Evolutionary conservation across 2,797 vertebrate species (phyloP).

Genomic region (Cryptoprocta ferox): DNA sequence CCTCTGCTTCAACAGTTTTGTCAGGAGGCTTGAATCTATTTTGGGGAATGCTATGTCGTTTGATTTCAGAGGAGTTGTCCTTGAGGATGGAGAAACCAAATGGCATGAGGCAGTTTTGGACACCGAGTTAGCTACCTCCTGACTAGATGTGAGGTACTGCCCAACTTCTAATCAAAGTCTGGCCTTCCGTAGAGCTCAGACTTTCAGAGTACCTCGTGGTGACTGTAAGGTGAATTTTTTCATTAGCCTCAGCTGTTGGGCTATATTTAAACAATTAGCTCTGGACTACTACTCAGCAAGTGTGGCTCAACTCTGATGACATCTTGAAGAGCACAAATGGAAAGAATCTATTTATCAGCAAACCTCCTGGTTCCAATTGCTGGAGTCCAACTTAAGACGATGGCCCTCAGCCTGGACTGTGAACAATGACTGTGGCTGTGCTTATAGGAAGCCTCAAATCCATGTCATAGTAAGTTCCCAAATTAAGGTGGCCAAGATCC

Average conservation of each 20-base stretch:
- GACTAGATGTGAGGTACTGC: neutral
- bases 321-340: neutral
- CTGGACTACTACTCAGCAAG: neutral
- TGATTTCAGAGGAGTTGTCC: constrained; percentile 1
- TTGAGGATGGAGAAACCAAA: neutral
- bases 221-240: neutral
- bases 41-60: neutral
- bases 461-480: neutral
- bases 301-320: neutral
- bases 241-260: neutral
- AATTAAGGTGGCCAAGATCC: neutral
- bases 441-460: neutral
- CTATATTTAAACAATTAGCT: neutral
- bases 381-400: neutral
- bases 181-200: neutral
- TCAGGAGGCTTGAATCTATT: neutral
- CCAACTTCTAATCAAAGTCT: neutral
- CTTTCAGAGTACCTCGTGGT: neutral
- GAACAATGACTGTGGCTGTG: fast-evolving
- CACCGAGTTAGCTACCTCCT: neutral
- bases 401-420: too few species aligned
- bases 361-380: neutral
- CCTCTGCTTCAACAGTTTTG: neutral
- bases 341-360: neutral
- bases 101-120: neutral